Evolutionary conservation across 2,888 invertebrate genomes (phyloP).

Genomic region (Cepaea hortensis): DNA sequence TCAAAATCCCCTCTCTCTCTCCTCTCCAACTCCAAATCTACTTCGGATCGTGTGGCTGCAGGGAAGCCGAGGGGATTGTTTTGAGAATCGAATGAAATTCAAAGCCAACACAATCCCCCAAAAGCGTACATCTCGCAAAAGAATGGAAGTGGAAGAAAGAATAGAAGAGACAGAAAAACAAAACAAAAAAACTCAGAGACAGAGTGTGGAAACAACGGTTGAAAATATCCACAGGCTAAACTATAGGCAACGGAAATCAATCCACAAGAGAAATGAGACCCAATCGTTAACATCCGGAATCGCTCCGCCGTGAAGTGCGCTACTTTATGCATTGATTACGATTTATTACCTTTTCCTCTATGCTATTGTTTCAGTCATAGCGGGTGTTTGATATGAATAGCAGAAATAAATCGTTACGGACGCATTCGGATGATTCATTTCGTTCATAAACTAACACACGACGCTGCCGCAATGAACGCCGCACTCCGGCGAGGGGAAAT

Average conservation of each 20-base stretch:
- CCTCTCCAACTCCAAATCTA: too few relatives aligned
- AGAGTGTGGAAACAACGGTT: neutral
- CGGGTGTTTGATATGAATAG: constrained; percentile 24
- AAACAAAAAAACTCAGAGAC: neutral
- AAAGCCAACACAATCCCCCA: too few relatives aligned
- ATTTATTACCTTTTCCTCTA: constrained; percentile 30
- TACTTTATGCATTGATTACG: constrained; percentile 32
- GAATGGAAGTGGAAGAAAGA: neutral
- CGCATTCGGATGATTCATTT: neutral
- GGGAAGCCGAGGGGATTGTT: too few relatives aligned
- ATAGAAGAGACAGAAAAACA: neutral
- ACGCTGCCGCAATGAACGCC: neutral
- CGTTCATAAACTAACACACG: constrained; percentile 11
- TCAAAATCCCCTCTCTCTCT: too few relatives aligned
- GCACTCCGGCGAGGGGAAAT: neutral
- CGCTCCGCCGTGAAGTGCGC: constrained; percentile 44
- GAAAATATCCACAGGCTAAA: constrained; percentile 18
- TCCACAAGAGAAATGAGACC: constrained; percentile 43
- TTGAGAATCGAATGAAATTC: too few relatives aligned
- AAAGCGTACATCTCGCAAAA: too few relatives aligned
- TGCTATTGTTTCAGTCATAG: neutral
- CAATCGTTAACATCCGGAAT: constrained; percentile 44
- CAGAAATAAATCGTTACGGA: constrained; percentile 13
- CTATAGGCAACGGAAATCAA: constrained; percentile 35
- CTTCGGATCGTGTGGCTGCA: too few relatives aligned